Conservation (phyloP, 2,797 vertebrate genomes). For the Stomatorhinus walkeri region DNA sequence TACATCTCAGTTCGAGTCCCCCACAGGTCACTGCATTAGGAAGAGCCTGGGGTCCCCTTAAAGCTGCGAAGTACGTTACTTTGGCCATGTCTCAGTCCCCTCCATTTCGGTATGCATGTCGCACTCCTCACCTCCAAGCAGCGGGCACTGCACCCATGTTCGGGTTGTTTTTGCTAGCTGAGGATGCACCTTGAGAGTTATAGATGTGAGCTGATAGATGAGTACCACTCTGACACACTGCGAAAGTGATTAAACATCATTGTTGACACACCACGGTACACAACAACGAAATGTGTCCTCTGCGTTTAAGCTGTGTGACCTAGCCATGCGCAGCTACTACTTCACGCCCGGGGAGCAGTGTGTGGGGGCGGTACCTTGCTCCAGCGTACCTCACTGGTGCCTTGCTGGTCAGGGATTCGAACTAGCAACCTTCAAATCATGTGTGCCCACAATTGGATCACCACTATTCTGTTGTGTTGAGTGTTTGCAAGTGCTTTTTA, state of each 20-base stretch:
- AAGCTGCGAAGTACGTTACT: neutral
- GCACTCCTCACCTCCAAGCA: neutral
- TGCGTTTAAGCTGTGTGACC: neutral
- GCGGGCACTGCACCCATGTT: neutral
- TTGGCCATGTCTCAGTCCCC: no score
- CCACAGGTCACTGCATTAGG: neutral
- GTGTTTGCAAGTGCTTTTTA: neutral
- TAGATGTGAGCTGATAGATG: neutral
- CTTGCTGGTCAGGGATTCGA: neutral
- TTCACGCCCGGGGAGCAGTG: neutral
- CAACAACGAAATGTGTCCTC: neutral
- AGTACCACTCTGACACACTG: neutral
- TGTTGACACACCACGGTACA: neutral
- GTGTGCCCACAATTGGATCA: neutral
- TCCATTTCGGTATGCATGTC: neutral
- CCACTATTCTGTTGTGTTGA: neutral
- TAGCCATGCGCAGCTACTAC: neutral
- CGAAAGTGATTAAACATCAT: neutral
- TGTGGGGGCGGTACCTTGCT: neutral
- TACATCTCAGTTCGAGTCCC: neutral
- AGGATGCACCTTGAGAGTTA: neutral
- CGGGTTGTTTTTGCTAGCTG: neutral
- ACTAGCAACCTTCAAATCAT: neutral
- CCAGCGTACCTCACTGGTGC: neutral
- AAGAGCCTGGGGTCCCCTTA: neutral